phyloP scores from a whole-genome alignment of 2,888 invertebrate species.

The Agrilus biguttatus region DNA sequence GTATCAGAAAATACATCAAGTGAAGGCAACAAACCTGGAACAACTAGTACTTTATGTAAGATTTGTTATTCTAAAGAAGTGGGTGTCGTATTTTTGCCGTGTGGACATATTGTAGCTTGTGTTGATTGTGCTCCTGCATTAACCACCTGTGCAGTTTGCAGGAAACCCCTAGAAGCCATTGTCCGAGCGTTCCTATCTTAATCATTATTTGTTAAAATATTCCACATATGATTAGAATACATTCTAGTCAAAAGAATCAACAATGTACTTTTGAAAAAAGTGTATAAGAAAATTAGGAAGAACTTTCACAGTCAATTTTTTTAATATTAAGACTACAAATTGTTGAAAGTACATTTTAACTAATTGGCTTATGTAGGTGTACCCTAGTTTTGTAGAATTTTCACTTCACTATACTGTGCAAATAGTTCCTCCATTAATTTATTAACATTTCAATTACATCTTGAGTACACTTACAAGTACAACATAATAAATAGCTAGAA shows the following conservation, averaged over 20 bases:
- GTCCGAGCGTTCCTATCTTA: conserved; percentile 48
- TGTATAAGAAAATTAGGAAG: too few species aligned
- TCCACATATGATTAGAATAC: conserved; percentile 5
- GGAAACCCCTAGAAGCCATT: conserved; percentile 54
- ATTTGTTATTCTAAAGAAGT: conserved; percentile 84
- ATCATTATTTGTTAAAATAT: conserved; percentile 7
- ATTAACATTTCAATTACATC: too few species aligned
- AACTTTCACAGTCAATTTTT: too few species aligned
- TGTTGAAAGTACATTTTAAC: too few species aligned
- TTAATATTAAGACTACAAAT: too few species aligned
- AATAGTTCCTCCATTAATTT: too few species aligned
- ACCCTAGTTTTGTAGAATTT: too few species aligned
- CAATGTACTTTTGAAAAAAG: too few species aligned
- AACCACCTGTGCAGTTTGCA: conserved; percentile 76
- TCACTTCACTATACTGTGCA: too few species aligned
- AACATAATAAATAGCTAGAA: too few species aligned
- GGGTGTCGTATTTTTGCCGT: conserved; percentile 85
- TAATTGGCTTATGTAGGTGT: too few species aligned
- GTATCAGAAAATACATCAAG: not conserved
- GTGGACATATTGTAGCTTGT: conserved; percentile 89
- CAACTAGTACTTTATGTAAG: conserved; percentile 52
- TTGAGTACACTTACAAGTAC: too few species aligned
- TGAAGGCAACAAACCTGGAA: conserved; percentile 4
- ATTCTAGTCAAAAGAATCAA: conserved; percentile 7
- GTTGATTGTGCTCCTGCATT: conserved; percentile 80